Conservation (phyloP, 2,888 invertebrate species). For the Cinara cedri region DNA sequence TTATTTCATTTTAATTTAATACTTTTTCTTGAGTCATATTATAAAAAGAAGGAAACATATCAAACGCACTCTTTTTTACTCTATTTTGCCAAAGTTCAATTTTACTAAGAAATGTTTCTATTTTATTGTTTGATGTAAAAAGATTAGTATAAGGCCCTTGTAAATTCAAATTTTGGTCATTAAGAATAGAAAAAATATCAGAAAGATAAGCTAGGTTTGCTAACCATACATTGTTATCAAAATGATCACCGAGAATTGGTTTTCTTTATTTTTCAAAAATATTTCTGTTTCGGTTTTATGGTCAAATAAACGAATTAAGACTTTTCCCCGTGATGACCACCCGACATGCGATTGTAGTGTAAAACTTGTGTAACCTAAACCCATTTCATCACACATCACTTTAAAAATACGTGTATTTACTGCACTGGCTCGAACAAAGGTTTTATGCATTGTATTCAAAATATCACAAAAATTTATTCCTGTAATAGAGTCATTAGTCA, state of each 20-base stretch:
- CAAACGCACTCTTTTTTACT: slow-evolving; percentile 1
- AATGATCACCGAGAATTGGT: background rate
- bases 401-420: background rate
- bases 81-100: background rate
- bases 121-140: slow-evolving; percentile 21
- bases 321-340: background rate
- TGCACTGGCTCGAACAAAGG: background rate
- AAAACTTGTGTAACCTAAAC: background rate
- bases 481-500: background rate
- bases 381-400: background rate
- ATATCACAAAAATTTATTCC: background rate
- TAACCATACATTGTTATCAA: background rate
- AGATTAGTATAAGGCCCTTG: background rate
- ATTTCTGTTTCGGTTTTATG: background rate
- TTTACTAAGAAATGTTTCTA: background rate
- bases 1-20: slow-evolving; percentile 9
- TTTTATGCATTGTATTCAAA: no score
- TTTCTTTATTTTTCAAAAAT: slow-evolving; percentile 5
- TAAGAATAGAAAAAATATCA: background rate
- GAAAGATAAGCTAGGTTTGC: background rate
- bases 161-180: background rate
- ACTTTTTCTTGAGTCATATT: background rate
- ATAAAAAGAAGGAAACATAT: slow-evolving; percentile 1
- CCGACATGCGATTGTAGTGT: background rate
- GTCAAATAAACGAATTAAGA: background rate